Conservation (phyloP, 64 coral and sea anemone species). For the Pocillopora verrucosa region DNA sequence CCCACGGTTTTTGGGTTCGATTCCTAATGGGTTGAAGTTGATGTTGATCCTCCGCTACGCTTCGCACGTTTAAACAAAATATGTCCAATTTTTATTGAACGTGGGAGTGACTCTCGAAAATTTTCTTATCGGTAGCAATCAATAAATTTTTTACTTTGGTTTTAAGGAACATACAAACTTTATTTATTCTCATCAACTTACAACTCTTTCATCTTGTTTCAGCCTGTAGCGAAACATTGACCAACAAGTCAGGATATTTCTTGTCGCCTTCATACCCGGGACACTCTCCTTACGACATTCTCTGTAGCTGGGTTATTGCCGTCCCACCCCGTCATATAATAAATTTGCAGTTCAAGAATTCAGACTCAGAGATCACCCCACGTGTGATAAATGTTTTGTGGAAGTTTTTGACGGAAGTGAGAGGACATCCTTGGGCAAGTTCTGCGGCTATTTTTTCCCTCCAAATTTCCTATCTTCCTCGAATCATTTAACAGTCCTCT, state of each 20-base stretch:
- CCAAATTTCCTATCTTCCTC: background rate
- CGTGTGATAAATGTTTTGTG: background rate
- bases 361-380: background rate
- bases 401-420: conserved; percentile 6
- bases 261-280: conserved; percentile 1
- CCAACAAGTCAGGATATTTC: conserved; percentile 16
- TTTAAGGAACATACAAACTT: too few relatives aligned
- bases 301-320: background rate
- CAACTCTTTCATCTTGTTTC: background rate
- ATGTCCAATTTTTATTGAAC: too few relatives aligned
- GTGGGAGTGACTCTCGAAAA: too few relatives aligned
- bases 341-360: background rate
- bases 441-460: conserved; percentile 2
- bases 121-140: too few relatives aligned
- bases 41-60: too few relatives aligned
- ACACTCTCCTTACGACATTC: background rate
- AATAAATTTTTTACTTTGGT: too few relatives aligned
- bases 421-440: background rate
- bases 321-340: background rate
- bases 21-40: too few relatives aligned
- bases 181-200: background rate
- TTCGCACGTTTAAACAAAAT: too few relatives aligned
- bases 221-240: background rate
- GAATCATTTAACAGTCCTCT: background rate
- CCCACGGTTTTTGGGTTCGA: too few relatives aligned